Conservation (phyloP, 2,797 vertebrate genomes). For the Mormyrops boulengeri region DNA sequence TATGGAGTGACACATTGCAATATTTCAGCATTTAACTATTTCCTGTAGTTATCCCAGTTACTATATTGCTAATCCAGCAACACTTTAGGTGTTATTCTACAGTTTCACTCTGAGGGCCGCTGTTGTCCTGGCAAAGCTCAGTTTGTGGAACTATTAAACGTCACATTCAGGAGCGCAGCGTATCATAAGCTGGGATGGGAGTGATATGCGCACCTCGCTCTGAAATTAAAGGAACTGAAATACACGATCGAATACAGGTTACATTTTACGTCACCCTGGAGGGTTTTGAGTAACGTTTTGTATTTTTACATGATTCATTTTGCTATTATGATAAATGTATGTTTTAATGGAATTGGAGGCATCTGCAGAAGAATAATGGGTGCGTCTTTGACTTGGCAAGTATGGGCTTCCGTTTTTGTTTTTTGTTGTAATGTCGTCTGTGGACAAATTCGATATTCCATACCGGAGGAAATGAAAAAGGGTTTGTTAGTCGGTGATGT, state of each 20-base stretch:
- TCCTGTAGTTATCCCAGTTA: not conserved
- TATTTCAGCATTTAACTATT: not conserved
- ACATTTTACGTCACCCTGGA: not conserved
- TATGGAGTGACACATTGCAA: not conserved
- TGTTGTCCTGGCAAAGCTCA: conserved; percentile 11
- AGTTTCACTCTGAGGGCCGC: conserved; percentile 9
- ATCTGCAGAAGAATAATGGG: not conserved
- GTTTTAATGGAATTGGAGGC: not conserved
- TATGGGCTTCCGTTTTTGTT: conserved; percentile 2
- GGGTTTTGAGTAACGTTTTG: not conserved
- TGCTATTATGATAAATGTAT: not conserved
- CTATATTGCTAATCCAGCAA: not conserved
- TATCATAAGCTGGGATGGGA: not conserved
- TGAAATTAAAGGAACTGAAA: not conserved
- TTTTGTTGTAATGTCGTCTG: not conserved
- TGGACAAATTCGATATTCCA: conserved; percentile 25
- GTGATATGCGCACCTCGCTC: not conserved
- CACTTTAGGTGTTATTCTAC: not conserved
- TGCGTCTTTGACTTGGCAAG: conserved; percentile 18
- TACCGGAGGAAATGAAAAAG: conserved; percentile 25
- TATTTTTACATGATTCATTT: not conserved
- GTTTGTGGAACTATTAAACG: not conserved
- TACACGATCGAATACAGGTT: not conserved
- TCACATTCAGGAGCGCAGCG: not conserved
- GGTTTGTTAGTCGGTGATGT: conserved; percentile 43